Evolutionary conservation across 2,113 vertebrate genomes (phyloP).

Genomic region (Arizona elegans): DNA sequence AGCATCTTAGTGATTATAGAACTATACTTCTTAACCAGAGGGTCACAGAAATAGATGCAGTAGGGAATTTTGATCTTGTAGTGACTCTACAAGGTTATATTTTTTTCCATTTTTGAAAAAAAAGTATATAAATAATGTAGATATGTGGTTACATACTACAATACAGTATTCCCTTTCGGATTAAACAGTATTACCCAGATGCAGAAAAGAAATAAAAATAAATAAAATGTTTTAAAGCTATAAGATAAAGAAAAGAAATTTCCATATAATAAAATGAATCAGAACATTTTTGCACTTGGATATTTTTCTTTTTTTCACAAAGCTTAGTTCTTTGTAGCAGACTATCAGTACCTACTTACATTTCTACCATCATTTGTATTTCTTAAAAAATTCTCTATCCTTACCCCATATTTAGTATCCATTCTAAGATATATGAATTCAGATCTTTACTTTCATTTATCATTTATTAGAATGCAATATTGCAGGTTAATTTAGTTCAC

Average conservation of each 20-base stretch:
- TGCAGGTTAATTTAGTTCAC: too few species aligned
- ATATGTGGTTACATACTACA: background rate
- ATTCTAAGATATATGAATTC: background rate
- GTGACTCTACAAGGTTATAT: background rate
- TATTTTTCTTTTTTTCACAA: background rate
- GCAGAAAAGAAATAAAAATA: background rate
- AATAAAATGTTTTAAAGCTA: background rate
- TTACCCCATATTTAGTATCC: background rate
- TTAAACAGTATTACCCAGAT: background rate
- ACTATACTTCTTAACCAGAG: background rate
- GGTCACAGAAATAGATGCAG: background rate
- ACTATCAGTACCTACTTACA: background rate
- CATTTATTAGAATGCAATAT: too few species aligned
- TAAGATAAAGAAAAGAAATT: background rate
- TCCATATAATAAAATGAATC: background rate
- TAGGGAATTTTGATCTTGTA: constrained; percentile 3
- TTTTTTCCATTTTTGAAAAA: background rate
- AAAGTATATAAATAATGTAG: background rate
- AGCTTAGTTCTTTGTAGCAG: background rate
- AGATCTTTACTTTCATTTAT: background rate
- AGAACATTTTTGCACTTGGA: background rate
- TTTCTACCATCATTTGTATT: background rate
- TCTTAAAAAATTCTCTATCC: background rate
- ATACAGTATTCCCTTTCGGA: background rate
- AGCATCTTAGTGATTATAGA: background rate